Conservation (phyloP, 2,888 invertebrate species). For the Dendrolimus pini region DNA sequence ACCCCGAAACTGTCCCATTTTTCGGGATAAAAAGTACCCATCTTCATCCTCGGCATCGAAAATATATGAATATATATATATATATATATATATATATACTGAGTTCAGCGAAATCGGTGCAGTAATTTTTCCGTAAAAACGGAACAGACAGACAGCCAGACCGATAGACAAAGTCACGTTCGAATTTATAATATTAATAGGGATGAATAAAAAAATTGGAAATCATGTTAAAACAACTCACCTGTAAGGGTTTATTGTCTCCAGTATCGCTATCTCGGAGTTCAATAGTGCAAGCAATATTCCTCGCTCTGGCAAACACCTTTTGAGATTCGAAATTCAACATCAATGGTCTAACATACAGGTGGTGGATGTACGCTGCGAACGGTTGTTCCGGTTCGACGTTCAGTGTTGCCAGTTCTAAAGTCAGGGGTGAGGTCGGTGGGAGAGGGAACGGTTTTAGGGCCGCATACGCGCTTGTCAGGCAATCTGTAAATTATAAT, state of each 20-base stretch:
- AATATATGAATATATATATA: too few relatives aligned
- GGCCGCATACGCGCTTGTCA: slow-evolving; percentile 89
- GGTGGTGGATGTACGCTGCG: slow-evolving; percentile 90
- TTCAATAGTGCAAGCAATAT: slow-evolving; percentile 94
- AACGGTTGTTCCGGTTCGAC: slow-evolving; percentile 85
- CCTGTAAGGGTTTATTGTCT: slow-evolving; percentile 79
- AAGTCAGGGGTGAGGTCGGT: slow-evolving; percentile 83
- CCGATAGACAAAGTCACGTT: neutral
- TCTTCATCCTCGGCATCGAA: too few relatives aligned
- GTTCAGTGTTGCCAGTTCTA: slow-evolving; percentile 92
- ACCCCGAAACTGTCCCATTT: too few relatives aligned
- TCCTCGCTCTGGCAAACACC: slow-evolving; percentile 93
- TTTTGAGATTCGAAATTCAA: slow-evolving; percentile 95
- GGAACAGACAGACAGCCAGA: neutral
- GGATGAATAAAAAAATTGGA: neutral
- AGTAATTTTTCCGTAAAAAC: too few relatives aligned
- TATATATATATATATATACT: too few relatives aligned
- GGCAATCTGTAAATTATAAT: slow-evolving; percentile 79
- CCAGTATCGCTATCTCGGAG: slow-evolving; percentile 87
- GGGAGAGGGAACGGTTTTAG: slow-evolving; percentile 90
- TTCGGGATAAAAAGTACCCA: too few relatives aligned
- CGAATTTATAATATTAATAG: neutral
- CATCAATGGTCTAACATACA: slow-evolving; percentile 93
- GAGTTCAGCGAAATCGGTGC: too few relatives aligned
- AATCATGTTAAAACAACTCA: slow-evolving; percentile 42